Base-by-base conservation (phyloP, 2,888 invertebrate species). In the Phortica okadai region DNA sequence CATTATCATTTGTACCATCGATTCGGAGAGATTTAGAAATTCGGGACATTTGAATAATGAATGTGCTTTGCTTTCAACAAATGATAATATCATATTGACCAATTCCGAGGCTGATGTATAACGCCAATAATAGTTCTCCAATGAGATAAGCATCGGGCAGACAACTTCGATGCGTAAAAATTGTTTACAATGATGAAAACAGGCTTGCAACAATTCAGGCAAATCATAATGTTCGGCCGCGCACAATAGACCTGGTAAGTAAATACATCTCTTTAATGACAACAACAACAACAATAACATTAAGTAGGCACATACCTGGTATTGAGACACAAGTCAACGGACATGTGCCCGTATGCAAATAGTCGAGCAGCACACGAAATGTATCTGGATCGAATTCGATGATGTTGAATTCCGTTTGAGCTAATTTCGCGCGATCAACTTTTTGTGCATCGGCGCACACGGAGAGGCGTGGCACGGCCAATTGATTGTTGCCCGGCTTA, bases 301-400 rank as follows among this genome's bases (percentile, higher is more conserved):
- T n/a, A n/a, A 6, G 2, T n/a, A 25, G 14, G 59, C 54, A 78
- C 78, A 85, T 74, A 91, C 98, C 97, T 11, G 98, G 97, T 88
- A 98, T 97, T 80, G 97, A 96, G 83, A 97, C 95, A 92, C 97
- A 98, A 2, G 97, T 97, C 70, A 98, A 92, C 0, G 97, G 96
- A 92, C 98, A 98, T 77, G 97, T 97, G 77, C 98, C 97, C 16
- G 97, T 97, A 92, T 98, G 98, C 81, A 98, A 93, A 92, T 98
- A 98, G 92, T 98, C 97, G 91, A 98, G 92, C 2, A 98, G 93
- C 85, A 97, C 96, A 79, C 97, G 94, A 92, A 98, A 97, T 10
- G 98, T 98, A 83, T 98, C 97, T 66, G 97, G 96, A 92, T 98
- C 98, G 92, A 98, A 98, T 92, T 98, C 98, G 89, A 97, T 97